A percentile compares a stretch with the other conserved stretches of the same genome.
Conservation (phyloP, 1,140 invertebrate genomes). For the Hestina assimilis region DNA sequence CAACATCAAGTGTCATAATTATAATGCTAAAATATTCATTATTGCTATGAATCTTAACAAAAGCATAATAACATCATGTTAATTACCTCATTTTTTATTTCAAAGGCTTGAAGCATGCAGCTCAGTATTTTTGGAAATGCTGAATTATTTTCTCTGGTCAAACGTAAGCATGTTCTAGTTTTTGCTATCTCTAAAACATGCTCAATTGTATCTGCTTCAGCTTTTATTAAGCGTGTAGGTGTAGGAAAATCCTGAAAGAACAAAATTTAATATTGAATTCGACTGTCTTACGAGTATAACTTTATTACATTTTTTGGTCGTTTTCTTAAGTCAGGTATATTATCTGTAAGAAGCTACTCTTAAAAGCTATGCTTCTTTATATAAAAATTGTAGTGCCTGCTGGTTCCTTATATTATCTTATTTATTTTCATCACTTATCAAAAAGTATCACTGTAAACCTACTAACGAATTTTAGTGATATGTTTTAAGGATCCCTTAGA, state of each 20-base stretch:
- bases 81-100: conserved; percentile 31
- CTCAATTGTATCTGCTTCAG: conserved; percentile 22
- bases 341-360: no score
- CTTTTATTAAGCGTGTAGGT: conserved; percentile 12
- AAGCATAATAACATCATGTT: background rate
- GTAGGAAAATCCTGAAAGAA: conserved; percentile 2
- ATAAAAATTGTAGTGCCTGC: no score
- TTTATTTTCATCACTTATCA: no score
- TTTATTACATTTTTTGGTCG: no score
- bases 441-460: no score
- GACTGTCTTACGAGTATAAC: no score
- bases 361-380: no score
- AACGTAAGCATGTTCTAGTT: conserved; percentile 13
- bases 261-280: background rate
- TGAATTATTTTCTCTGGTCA: conserved; percentile 29
- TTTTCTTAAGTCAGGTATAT: no score
- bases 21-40: background rate
- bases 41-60: background rate
- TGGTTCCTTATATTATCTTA: no score
- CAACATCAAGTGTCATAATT: no score
- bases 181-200: conserved; percentile 36
- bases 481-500: no score
- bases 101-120: conserved; percentile 26
- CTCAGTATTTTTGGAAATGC: conserved; percentile 34
- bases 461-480: no score